Conservation (phyloP, 2,113 vertebrate species). For the Sapayoa aenigma region DNA sequence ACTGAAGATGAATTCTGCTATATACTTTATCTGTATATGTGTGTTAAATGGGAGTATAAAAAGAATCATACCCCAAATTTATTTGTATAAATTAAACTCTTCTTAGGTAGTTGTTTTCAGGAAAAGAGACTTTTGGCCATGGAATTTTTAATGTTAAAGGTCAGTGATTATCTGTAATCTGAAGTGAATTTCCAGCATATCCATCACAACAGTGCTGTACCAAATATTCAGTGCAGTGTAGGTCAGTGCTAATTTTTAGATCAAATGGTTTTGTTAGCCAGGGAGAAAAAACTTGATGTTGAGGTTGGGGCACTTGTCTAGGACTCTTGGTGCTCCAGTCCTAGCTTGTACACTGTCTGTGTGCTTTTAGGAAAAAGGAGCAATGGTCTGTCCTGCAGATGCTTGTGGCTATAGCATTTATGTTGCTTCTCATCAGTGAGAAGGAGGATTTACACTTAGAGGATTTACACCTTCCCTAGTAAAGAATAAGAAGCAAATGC, state of each 20-base stretch:
- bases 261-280: neutral
- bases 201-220: neutral
- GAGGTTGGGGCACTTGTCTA: fast-evolving
- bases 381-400: neutral
- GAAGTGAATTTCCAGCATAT: neutral
- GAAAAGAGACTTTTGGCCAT: neutral
- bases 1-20: neutral
- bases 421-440: neutral
- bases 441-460: neutral
- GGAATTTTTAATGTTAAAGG: neutral
- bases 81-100: neutral
- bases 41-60: neutral
- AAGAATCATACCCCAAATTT: neutral
- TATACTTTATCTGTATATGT: neutral
- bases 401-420: neutral
- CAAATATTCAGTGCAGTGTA: neutral
- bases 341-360: neutral
- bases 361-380: neutral
- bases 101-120: neutral
- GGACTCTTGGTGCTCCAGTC: neutral
- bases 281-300: neutral
- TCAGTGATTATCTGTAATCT: neutral
- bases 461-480: neutral
- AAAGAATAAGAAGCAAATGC: neutral
- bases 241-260: neutral